Evolutionary conservation across 2,888 invertebrate species (phyloP).

Genomic region (Clivina fossor): DNA sequence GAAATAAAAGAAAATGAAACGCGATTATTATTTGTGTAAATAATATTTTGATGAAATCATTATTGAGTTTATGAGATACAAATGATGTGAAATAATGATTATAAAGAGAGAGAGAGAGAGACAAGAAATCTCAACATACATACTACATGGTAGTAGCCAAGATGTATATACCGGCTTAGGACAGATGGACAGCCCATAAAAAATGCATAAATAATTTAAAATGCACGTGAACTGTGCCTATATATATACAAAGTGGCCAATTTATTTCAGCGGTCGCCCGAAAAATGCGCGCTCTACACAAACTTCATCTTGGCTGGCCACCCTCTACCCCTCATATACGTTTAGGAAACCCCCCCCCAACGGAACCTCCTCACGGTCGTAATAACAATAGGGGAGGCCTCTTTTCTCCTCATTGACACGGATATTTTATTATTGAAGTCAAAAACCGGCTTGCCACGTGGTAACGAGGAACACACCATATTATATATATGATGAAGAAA

Average conservation of each 20-base stretch:
- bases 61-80: not conserved
- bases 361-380: slow-evolving; percentile 20
- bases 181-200: slow-evolving; percentile 31
- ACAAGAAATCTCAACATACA: too few species aligned
- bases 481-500: too few species aligned
- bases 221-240: slow-evolving; percentile 30
- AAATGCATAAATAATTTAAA: slow-evolving; percentile 33
- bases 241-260: slow-evolving; percentile 34
- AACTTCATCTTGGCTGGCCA: slow-evolving; percentile 13
- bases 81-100: not conserved
- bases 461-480: too few species aligned
- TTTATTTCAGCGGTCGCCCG: slow-evolving; percentile 33
- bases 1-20: too few species aligned
- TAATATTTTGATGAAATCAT: too few species aligned
- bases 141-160: too few species aligned
- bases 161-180: slow-evolving; percentile 30
- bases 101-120: not conserved
- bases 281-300: slow-evolving; percentile 32
- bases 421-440: slow-evolving; percentile 35
- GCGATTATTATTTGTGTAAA: too few species aligned
- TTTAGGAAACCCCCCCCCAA: not conserved
- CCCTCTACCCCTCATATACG: not conserved
- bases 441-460: slow-evolving; percentile 35
- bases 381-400: slow-evolving; percentile 29
- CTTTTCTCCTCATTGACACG: slow-evolving; percentile 35